Evolutionary conservation across 1,140 invertebrate genomes (phyloP), one percentile per base, ranked within the genome.

Genomic region (Temnothorax nylanderi): DNA sequence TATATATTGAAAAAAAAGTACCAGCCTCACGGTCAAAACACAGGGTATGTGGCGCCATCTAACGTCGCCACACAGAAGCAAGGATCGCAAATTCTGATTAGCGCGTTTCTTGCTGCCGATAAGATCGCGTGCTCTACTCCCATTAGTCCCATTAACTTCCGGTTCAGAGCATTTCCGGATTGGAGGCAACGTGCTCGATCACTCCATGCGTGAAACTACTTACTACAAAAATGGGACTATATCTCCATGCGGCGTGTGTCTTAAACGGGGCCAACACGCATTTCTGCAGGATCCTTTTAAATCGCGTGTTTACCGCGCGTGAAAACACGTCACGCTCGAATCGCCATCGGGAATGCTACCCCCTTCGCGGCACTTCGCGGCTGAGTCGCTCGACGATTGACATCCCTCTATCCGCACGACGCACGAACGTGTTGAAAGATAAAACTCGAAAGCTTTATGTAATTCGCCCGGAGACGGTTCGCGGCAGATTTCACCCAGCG

Each of bases 221-320:
- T 41, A 89, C 82, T 65, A 67, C 21, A 3, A 67, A 82, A n/a
- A 65, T 10, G 51, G 84, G 71, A 77, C 75, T 65, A 54, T 81
- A 72, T 54, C 80, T 77, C 47, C 85, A 85, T 58, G 91, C 80
- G 78, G 85, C 72, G 49, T 60, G 80, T 8, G 69, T 34, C 41
- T 87, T 85, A 77, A 91, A 90, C 11, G 87, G 64, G n/a, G 84
- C 85, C 62, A 86, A 77, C 13, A 90, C 88, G 82, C 90, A 93
- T 94, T 91, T 92, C 64, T 90, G 91, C 49, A 93, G 54, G 62
- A 90, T 56, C 65, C 90, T 72, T 86, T 90, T 92, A 58, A 92
- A 77, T 11, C 89, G 84, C 85, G 87, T 92, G 74, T 64, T 67
- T 74, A 47, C 26, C n/a, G 34, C 58, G 78, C 41, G 47, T 60